phyloP scores from a whole-genome alignment of 2,113 vertebrate species.

The Cichladusa arquata region DNA sequence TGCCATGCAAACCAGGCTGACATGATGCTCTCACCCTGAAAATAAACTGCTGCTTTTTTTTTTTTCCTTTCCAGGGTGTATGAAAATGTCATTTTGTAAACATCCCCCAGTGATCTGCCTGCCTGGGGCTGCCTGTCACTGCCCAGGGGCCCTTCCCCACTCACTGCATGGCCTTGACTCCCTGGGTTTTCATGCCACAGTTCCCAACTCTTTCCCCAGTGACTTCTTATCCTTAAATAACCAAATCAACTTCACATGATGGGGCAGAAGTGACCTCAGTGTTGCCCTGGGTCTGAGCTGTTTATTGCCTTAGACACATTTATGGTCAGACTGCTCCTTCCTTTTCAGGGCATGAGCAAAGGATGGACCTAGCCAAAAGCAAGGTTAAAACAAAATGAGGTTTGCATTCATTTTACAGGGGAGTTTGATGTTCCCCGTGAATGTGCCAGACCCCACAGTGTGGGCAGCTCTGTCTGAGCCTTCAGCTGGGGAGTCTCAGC shows the following conservation, averaged over 20 bases:
- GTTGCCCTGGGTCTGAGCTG: not conserved
- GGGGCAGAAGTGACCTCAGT: not conserved
- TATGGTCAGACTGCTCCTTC: not conserved
- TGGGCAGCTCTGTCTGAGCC: not conserved
- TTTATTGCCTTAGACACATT: not conserved
- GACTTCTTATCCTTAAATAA: not conserved
- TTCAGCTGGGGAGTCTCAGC: not conserved
- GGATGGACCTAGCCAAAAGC: not conserved
- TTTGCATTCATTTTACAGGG: not conserved
- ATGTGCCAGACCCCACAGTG: not conserved
- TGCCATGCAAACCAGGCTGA: not conserved
- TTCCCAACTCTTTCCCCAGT: not conserved
- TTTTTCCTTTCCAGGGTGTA: not conserved
- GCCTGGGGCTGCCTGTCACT: not conserved
- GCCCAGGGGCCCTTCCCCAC: not conserved
- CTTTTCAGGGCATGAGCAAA: not conserved
- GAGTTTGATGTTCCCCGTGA: not conserved
- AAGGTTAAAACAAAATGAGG: not conserved
- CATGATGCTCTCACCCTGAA: not conserved
- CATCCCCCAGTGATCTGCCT: not conserved
- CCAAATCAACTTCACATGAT: not conserved
- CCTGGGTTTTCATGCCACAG: not conserved
- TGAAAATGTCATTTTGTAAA: slow-evolving; percentile 36
- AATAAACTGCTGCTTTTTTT: not conserved
- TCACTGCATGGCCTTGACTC: not conserved